Evolutionary conservation across 2,113 vertebrate species (phyloP).

Genomic region (Poeciliopsis retropinna): DNA sequence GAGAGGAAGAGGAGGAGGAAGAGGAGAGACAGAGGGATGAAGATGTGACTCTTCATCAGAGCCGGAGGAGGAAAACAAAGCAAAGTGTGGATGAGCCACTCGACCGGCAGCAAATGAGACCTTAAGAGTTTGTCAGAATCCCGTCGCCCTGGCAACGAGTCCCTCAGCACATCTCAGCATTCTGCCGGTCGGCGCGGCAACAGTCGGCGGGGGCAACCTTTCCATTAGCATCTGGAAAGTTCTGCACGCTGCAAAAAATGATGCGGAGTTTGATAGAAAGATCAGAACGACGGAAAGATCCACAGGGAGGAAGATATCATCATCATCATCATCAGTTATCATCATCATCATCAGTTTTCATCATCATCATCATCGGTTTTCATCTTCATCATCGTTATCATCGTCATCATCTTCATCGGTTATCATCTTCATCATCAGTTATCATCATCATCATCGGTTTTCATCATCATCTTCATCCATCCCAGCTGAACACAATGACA

Average conservation of each 20-base stretch:
- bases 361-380: no score
- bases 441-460: no score
- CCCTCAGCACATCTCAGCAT: constrained; percentile 65
- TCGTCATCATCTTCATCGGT: no score
- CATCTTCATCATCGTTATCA: no score
- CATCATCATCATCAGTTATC: no score
- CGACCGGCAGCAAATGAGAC: constrained; percentile 27
- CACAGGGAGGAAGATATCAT: no score
- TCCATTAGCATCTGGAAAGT: constrained; percentile 77
- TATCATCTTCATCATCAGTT: no score
- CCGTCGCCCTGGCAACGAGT: constrained; percentile 68
- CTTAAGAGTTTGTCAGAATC: constrained; percentile 50
- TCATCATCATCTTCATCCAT: no score
- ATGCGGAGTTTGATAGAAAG: constrained; percentile 22
- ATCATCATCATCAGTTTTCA: no score
- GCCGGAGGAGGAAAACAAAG: no score
- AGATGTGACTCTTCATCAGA: background rate
- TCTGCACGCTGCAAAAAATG: constrained; percentile 51
- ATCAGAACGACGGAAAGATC: no score
- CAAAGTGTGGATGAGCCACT: constrained; percentile 18
- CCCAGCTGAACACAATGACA: no score
- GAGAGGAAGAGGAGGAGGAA: background rate
- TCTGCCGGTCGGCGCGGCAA: constrained; percentile 46
- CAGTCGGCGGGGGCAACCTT: constrained; percentile 69
- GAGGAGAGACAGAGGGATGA: background rate